These are phyloP conservation scores for Cricetomys ansorgei DNA, from an alignment of 2,113 vertebrate species.

Conservation along the genomic window DNA sequence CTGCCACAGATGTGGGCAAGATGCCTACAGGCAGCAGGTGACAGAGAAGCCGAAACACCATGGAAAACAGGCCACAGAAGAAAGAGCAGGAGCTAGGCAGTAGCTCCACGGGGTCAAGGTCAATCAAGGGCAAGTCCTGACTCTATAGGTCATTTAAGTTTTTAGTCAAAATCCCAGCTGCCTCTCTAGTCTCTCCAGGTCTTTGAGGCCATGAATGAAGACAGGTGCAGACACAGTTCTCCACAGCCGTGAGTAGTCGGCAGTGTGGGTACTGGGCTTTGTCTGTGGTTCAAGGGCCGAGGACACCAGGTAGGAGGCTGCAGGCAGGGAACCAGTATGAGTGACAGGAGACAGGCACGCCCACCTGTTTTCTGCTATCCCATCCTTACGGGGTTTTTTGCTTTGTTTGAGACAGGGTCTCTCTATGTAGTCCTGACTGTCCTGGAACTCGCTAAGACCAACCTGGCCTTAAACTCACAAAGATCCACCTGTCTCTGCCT, in stretches of 20 bases:
- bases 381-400: neutral
- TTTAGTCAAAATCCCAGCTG: neutral
- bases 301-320: neutral
- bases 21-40: neutral
- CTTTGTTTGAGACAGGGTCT: neutral
- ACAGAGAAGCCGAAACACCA: neutral
- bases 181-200: neutral
- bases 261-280: too few relatives aligned
- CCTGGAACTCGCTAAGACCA: neutral
- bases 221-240: neutral
- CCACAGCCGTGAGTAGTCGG: neutral
- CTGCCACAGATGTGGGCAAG: neutral
- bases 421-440: neutral
- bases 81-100: rapidly evolving
- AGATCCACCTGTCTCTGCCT: neutral
- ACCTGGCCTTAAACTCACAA: neutral
- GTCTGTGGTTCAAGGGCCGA: neutral
- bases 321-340: rapidly evolving
- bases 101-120: neutral
- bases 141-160: neutral
- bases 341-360: rapidly evolving
- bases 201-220: neutral
- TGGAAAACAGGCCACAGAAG: neutral
- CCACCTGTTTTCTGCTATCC: neutral
- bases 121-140: neutral